Evolutionary conservation across 1,140 invertebrate species (phyloP), one percentile per base, ranked within the genome.

Genomic region (Cryptotermes secundus): DNA sequence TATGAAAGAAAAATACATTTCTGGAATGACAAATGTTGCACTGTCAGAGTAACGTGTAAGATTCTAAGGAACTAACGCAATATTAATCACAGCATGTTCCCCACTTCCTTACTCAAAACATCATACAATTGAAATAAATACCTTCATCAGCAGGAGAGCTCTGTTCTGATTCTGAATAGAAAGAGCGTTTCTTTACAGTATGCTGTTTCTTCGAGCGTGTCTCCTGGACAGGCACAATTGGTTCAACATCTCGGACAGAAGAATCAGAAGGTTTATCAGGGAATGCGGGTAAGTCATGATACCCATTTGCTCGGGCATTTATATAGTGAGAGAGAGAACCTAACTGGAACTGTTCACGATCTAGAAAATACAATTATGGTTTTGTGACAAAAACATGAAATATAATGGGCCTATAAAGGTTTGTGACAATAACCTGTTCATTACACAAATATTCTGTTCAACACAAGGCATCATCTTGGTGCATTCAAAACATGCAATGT

Each of bases 301-400:
- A 99, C 12, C 97, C 97, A 65, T 90, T 91, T 2, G 97, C 96
- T 82, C 94, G 91, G 87, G 93, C 93, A 87, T 99, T 98, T 38
- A 99, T 92, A 88, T 98, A 97, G 91, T 99, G 98, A 0, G 98
- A 99, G 36, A 99, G 90, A 14, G 98, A 98, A 0, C 98, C 98
- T 85, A 99, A 90, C 88, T 99, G 98, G 89, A 95, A 99, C 85
- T 96, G 93, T 87, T 97, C 95, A 26, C 95, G 91, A 86, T 97
- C 96, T 94, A 89, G 35, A 88, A 87, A 85, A 83, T 24, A 83
- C 9, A 83, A 83, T 45, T 22, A 59, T 14, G 34, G 38, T 35
- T 80, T 19, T 80, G 34, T 49, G 45, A 19, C 16, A 19, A 22
- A 49, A 3, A 49, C 22, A 49, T 19, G 14, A 3, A 49, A 49